Base-by-base conservation (phyloP, 1,140 invertebrate species). In the Bombus superbus region DNA sequence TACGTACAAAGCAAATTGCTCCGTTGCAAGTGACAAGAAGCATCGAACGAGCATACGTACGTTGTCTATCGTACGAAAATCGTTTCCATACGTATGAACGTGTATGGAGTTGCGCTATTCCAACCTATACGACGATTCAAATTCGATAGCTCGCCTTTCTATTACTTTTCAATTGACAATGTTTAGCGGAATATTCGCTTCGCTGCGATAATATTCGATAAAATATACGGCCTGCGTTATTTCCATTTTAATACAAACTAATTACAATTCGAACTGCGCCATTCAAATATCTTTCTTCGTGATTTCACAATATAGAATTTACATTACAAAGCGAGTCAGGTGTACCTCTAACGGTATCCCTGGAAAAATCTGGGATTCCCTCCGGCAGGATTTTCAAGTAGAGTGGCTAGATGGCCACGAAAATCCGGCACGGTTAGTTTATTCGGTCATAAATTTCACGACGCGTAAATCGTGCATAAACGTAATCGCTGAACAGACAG, bases 401-500 rank as follows among this genome's bases (percentile, higher is more conserved):
- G 28, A 47, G 59, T 71, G 32, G 3, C 22, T 15, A 35, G n/a
- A 8, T 47, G 5, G 15, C 10, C 10, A 32, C 25, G 40, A 35
- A 28, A 71, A 72, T 47, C 76, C 18, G 28, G n/a, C 5, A n/a
- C 40, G 32, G 76, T 47, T 69, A 64, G 40, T 85, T 80, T 72
- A 62, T 62, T 80, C 40, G 25, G 3, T 22, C 53, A 53, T 85
- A 85, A 85, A 85, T 85, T 80, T 80, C 42, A 25, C 40, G 66
- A 40, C 25, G 18, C 76, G 76, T 80, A 80, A 85, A 85, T 85
- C 83, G 68, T 69, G 32, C 40, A 57, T 80, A 71, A 84, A 79
- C 53, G 82, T 79, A 80, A 85, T 85, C 83, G 83, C 22, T 15
- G 76, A 72, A 42, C 64, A 6, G 66, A 69, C 10, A 47, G 59